These are phyloP conservation scores for Emydura subglobosa DNA, from an alignment of 2,113 vertebrate species.

Conservation along the genomic window DNA sequence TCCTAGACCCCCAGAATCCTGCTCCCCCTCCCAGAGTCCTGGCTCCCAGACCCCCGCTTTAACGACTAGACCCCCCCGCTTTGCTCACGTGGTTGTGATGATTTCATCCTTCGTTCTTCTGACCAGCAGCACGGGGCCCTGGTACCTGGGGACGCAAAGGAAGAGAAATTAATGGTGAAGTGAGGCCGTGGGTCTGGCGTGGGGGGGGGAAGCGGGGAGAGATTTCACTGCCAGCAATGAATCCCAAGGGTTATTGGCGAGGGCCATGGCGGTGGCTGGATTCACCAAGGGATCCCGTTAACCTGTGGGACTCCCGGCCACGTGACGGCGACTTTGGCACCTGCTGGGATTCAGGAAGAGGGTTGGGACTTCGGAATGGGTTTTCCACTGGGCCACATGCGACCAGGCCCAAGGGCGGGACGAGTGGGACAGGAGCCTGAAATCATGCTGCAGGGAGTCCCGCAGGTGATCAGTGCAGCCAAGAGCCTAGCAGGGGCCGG, in stretches of 20 bases:
- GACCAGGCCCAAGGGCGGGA: background rate
- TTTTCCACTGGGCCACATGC: no score
- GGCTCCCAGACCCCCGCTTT: background rate
- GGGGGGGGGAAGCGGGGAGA: background rate
- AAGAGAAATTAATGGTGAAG: background rate
- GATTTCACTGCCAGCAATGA: background rate
- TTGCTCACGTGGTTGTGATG: conserved; percentile 90
- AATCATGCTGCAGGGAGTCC: background rate
- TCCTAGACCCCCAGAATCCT: background rate
- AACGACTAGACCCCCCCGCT: background rate
- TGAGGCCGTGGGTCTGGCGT: no score
- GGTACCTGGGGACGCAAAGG: conserved; percentile 80
- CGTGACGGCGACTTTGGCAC: background rate
- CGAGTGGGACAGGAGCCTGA: background rate
- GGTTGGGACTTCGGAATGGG: no score
- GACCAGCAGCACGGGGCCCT: conserved; percentile 90
- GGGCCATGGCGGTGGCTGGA: no score
- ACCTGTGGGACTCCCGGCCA: background rate
- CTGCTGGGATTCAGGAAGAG: background rate
- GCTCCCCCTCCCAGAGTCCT: background rate
- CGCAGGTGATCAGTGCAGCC: background rate
- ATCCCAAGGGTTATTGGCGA: background rate
- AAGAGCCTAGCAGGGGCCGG: background rate
- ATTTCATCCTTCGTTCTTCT: conserved; percentile 94
- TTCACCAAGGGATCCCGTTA: background rate